Conservation (phyloP, 1,140 invertebrate species). For the Drosophila truncata region DNA sequence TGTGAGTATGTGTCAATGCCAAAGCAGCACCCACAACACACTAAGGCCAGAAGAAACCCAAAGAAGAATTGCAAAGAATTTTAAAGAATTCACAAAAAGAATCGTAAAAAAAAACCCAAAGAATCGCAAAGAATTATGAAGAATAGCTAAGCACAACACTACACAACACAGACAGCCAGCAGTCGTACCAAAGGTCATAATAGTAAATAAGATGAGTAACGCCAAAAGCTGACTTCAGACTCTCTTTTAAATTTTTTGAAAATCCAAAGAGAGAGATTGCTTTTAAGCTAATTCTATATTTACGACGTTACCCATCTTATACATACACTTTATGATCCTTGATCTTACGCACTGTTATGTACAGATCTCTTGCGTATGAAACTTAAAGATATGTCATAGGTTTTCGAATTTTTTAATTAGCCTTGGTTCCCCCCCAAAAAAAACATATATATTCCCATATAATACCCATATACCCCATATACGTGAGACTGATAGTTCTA, state of each 20-base stretch:
- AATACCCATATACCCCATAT: conserved; percentile 40
- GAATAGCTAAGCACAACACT: conserved; percentile 1
- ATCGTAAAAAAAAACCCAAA: neutral
- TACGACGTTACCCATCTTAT: conserved; percentile 17
- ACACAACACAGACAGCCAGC: conserved; percentile 11
- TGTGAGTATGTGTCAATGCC: conserved; percentile 22
- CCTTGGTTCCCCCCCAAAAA: conserved; percentile 19
- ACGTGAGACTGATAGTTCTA: conserved; percentile 85
- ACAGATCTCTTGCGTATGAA: conserved; percentile 37
- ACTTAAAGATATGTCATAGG: conserved; percentile 48
- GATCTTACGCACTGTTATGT: conserved; percentile 18
- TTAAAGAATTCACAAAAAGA: neutral
- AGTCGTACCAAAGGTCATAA: neutral
- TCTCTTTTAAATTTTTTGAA: neutral
- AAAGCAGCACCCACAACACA: conserved; percentile 7
- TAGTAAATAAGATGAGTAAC: neutral
- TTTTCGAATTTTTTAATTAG: conserved; percentile 46
- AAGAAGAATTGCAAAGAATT: neutral
- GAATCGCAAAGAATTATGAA: neutral
- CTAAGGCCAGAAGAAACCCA: neutral
- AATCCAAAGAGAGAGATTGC: neutral
- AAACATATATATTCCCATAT: conserved; percentile 8
- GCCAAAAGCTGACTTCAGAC: neutral
- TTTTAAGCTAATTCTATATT: neutral
- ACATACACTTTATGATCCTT: conserved; percentile 7